Conservation (phyloP, 2,888 invertebrate species). For the Trypoxylon attenuatum region DNA sequence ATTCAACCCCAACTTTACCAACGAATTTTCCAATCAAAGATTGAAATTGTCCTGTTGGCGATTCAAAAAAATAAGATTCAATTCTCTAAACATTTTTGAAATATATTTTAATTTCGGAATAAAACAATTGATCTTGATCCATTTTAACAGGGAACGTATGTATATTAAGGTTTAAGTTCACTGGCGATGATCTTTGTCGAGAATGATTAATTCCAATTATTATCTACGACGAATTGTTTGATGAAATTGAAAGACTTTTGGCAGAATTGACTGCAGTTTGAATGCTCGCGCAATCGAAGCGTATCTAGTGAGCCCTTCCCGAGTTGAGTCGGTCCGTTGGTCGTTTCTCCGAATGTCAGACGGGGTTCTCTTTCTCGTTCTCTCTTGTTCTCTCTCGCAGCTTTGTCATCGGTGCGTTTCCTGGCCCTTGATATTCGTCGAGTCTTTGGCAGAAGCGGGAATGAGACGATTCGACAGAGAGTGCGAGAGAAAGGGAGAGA, state of each 20-base stretch:
- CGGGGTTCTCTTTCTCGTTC: neutral
- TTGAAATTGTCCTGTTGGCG: neutral
- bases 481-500: no score
- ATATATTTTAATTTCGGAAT: no score
- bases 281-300: neutral
- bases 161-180: no score
- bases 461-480: constrained; percentile 36
- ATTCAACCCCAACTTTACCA: neutral
- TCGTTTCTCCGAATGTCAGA: neutral
- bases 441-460: constrained; percentile 48
- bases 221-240: no score
- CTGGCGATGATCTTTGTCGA: no score
- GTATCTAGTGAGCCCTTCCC: neutral
- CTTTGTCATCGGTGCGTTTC: constrained; percentile 46
- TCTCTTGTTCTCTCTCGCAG: constrained; percentile 7
- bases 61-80: no score
- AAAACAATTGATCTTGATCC: no score
- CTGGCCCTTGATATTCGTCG: constrained; percentile 53
- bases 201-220: no score
- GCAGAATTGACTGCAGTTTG: no score
- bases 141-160: no score
- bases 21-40: neutral
- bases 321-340: neutral
- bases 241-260: no score
- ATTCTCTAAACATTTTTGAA: no score